Conservation (phyloP, 2,113 vertebrate genomes). For the Calyptomena viridis region DNA sequence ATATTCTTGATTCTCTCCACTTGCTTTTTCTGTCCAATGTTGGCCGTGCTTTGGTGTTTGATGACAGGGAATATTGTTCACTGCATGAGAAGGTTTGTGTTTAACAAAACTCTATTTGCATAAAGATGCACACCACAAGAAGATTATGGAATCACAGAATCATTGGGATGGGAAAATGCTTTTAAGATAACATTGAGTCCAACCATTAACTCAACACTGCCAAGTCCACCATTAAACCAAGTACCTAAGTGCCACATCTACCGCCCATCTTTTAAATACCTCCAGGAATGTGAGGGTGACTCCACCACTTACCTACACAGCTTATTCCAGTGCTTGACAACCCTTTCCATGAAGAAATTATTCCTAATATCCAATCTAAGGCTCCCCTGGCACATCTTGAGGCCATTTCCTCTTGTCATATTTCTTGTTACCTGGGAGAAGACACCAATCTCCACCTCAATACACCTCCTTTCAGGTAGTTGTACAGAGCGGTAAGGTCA, state of each 20-base stretch:
- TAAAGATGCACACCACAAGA: not conserved
- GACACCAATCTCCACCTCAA: accelerated
- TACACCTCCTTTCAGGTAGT: not conserved
- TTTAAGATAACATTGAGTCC: not conserved
- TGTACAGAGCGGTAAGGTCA: not conserved
- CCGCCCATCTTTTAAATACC: not conserved
- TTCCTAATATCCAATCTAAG: not conserved
- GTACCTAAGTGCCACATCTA: not conserved
- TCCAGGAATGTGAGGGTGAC: not conserved
- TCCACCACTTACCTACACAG: not conserved
- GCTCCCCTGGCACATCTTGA: not conserved
- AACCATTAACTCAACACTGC: not conserved
- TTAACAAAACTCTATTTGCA: not conserved
- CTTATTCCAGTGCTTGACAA: not conserved
- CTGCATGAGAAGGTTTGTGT: not conserved
- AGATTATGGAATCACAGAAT: not conserved
- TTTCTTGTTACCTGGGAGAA: not conserved
- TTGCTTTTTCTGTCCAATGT: not conserved
- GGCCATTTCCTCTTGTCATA: not conserved
- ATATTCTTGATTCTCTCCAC: not conserved
- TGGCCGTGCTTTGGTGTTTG: not conserved
- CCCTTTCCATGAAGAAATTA: not conserved
- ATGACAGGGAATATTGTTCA: not conserved
- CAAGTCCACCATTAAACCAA: not conserved
- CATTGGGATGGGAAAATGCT: not conserved